Base-by-base conservation (phyloP, 2,888 invertebrate genomes). In the Andrena flavipes region DNA sequence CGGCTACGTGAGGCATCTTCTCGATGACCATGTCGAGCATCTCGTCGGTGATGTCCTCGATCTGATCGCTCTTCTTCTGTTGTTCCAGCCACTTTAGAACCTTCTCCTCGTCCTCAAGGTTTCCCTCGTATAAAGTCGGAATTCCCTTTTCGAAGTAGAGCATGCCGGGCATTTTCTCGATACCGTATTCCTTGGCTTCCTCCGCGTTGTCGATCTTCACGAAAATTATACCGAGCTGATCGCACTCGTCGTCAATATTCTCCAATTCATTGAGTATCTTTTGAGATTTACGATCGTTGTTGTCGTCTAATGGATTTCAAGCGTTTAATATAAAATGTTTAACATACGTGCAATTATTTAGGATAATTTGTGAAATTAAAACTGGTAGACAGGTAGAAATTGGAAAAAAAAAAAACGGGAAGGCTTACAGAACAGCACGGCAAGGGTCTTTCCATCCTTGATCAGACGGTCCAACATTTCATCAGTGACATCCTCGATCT, bases 401-500 rank as follows among this genome's bases (percentile, higher is more conserved):
- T n/a, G n/a, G n/a, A n/a, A 26, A 2, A 26, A 26, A 10, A 7
- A 3, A 0, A 16, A 26, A 20, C 6, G 6, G 26, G n/a, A 1
- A 10, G 70, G 94, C 96, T 96, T 95, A 98, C 98, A 98, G 94
- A 98, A 98, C 79, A 98, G 95, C 79, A 98, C 98, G 83, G 98
- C 98, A 89, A 98, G 95, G 87, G 97, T 97, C 94, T 97, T 97
- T 87, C 98, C 97, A 92, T 98, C 98, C 91, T 97, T 97, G 86
- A 98, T 96, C 85, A 98, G 95, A 92, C 97, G 97, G 93, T 98
- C 98, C 89, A 98, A 95, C 98, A 98, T 98, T 94, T 98, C 98
- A 94, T 98, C 98, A 67, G 98, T 98, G 62, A 98, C 97, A 94
- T 98, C 98, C 95, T 98, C 98, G 89, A 98, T 98, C 95, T 98